These are phyloP conservation scores for Notiomystis cincta DNA, from an alignment of 2,113 vertebrate species.

Conservation along the genomic window DNA sequence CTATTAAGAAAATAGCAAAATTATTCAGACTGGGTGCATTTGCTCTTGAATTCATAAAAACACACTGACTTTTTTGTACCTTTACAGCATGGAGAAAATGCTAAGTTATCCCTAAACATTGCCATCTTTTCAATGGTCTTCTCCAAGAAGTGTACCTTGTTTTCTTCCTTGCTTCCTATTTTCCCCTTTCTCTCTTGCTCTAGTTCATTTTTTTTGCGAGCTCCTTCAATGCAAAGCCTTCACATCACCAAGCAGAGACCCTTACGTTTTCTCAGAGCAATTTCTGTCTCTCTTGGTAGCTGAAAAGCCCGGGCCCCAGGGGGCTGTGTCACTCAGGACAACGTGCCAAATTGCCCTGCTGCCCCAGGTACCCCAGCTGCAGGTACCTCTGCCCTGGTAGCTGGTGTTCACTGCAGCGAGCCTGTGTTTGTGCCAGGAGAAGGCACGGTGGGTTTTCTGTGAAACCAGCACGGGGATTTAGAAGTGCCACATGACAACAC, in stretches of 20 bases:
- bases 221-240: not conserved
- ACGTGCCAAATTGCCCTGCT: not conserved
- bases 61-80: not conserved
- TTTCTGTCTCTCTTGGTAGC: not conserved
- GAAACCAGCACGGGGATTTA: not conserved
- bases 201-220: not conserved
- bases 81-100: not conserved
- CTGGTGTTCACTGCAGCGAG: not conserved
- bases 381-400: not conserved
- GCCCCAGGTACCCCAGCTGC: not conserved
- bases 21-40: not conserved
- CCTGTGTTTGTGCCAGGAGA: not conserved
- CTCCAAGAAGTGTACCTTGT: not conserved
- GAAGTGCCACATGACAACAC: not conserved
- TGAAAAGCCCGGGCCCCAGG: not conserved
- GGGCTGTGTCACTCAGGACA: not conserved
- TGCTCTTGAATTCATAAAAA: not conserved
- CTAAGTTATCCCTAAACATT: not conserved
- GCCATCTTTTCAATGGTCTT: not conserved
- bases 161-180: not conserved
- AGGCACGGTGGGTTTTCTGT: not conserved
- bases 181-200: not conserved
- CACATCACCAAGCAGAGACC: not conserved
- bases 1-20: not conserved
- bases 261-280: fast-evolving